Conservation (phyloP, 2,797 vertebrate genomes). For the Chaetophractus vellerosus region DNA sequence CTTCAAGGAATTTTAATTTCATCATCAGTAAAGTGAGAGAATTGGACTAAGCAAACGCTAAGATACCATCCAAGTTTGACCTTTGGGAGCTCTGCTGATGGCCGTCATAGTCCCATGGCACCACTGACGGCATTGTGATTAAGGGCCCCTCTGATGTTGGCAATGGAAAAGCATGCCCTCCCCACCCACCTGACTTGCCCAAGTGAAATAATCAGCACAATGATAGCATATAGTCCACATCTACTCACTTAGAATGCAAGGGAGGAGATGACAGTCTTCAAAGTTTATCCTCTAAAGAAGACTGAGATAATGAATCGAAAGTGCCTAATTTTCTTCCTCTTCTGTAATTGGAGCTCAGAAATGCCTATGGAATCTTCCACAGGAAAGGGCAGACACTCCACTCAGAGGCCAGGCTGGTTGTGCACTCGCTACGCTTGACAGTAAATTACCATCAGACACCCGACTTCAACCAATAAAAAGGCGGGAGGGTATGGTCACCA, state of each 20-base stretch:
- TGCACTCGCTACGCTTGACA: background rate
- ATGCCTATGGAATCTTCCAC: background rate
- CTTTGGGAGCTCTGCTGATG: no score
- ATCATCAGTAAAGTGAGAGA: background rate
- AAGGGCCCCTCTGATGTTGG: background rate
- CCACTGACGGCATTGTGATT: no score
- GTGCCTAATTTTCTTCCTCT: background rate
- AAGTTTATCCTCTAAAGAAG: background rate
- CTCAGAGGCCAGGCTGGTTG: background rate
- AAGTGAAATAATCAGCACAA: background rate
- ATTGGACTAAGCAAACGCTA: background rate
- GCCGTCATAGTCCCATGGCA: accelerated
- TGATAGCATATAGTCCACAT: no score
- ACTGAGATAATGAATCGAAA: background rate
- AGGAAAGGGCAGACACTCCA: background rate
- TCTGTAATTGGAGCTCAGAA: background rate
- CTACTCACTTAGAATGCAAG: background rate
- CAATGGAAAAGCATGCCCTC: background rate
- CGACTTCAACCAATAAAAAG: background rate
- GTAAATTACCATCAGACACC: background rate
- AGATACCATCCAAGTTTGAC: background rate
- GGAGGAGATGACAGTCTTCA: background rate
- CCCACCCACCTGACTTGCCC: background rate
- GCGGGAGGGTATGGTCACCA: background rate
- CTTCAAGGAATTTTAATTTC: slow-evolving; percentile 37